phyloP scores from a whole-genome alignment of 2,113 vertebrate species.

The Nettapus auritus region DNA sequence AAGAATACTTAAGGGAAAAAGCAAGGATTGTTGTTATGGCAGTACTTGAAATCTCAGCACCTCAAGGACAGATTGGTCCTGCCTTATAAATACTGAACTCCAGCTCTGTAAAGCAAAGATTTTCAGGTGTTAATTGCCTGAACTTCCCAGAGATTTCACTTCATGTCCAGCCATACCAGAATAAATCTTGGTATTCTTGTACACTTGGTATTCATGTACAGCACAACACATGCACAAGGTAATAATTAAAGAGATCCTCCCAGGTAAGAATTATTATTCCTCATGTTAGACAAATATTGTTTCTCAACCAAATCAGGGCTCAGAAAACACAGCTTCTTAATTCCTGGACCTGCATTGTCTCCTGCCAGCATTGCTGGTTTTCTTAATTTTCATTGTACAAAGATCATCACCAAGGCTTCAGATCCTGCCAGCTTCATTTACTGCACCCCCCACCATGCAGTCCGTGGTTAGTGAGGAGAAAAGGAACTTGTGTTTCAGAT shows the following conservation, averaged over 20 bases:
- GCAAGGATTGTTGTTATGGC: not conserved
- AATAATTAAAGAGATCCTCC: not conserved
- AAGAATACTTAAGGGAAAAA: not conserved
- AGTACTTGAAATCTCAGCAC: not conserved
- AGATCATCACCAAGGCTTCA: not conserved
- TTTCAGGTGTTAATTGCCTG: not conserved
- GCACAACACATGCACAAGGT: not conserved
- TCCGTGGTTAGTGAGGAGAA: not conserved
- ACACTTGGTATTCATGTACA: not conserved
- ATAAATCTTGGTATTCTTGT: not conserved
- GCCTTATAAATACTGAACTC: not conserved
- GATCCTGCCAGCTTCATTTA: not conserved
- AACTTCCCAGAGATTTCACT: not conserved
- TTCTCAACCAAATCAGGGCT: not conserved
- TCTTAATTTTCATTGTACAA: not conserved
- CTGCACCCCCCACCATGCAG: accelerated
- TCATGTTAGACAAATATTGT: not conserved
- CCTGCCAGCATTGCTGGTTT: not conserved
- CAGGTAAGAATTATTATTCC: not conserved
- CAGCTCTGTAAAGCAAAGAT: not conserved
- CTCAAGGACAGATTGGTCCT: not conserved
- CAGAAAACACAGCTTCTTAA: not conserved
- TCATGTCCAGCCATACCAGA: not conserved
- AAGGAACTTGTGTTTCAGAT: not conserved
- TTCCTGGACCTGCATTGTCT: not conserved